Evolutionary conservation across 2,113 vertebrate species (phyloP).

Genomic region (Sturnus vulgaris): DNA sequence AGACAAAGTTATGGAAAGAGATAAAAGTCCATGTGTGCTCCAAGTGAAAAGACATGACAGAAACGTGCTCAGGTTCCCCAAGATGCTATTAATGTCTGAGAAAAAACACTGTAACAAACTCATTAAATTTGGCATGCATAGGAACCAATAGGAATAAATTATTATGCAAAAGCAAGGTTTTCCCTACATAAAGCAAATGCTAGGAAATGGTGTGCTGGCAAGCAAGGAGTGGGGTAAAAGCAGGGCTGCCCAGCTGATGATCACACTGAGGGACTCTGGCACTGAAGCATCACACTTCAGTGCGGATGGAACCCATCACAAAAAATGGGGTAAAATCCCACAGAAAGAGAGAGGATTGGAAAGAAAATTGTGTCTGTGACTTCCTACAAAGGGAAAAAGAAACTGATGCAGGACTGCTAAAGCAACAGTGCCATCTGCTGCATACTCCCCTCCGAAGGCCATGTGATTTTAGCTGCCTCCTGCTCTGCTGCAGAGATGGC

Average conservation of each 20-base stretch:
- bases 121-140: conserved; percentile 20
- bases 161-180: background rate
- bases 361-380: background rate
- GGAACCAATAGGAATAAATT: conserved; percentile 31
- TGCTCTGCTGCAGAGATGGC: background rate
- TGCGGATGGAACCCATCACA: background rate
- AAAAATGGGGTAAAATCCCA: conserved; percentile 46
- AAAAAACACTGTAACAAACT: conserved; percentile 20
- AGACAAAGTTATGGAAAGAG: conserved; percentile 3
- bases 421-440: conserved; percentile 72
- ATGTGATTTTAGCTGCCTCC: background rate
- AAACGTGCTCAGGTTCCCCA: conserved; percentile 31
- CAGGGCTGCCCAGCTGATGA: background rate
- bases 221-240: background rate
- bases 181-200: background rate
- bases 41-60: background rate
- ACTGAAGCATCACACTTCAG: background rate
- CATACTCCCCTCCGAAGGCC: background rate
- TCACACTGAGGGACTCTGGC: background rate
- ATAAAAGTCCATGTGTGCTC: background rate
- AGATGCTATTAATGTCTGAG: conserved; percentile 1
- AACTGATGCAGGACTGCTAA: conserved; percentile 7
- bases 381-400: background rate
- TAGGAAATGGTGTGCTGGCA: background rate
- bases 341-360: background rate